Evolutionary conservation across 2,113 vertebrate species (phyloP).

Genomic region (Xerus inauris): DNA sequence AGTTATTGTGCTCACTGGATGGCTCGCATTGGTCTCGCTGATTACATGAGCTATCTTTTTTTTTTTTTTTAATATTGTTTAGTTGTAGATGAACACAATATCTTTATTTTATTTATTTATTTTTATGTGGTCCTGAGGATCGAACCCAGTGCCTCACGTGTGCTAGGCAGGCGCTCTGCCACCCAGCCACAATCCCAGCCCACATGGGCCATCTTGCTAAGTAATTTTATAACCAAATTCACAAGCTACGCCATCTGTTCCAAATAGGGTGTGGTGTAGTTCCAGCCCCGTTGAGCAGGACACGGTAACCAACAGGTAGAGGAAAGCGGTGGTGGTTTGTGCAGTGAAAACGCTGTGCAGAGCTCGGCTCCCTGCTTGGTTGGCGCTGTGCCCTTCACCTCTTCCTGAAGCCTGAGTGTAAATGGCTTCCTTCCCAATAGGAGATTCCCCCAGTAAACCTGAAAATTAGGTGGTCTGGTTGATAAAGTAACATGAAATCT

Average conservation of each 20-base stretch:
- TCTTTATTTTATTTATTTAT: no score
- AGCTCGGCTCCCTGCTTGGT: not conserved
- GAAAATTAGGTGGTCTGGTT: not conserved
- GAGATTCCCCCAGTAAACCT: not conserved
- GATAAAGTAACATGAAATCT: not conserved
- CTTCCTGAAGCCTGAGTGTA: not conserved
- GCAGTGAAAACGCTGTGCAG: rapidly evolving
- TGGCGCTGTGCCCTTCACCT: not conserved
- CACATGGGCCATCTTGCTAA: not conserved
- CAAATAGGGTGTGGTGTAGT: not conserved
- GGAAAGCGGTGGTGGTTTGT: rapidly evolving
- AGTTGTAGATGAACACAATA: no score
- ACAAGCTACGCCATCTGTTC: not conserved
- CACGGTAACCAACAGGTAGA: rapidly evolving
- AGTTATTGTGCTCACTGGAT: no score
- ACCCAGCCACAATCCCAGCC: no score
- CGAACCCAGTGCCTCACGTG: no score
- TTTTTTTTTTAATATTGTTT: no score
- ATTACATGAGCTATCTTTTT: not conserved
- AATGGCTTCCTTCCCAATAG: not conserved
- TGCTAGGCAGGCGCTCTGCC: no score
- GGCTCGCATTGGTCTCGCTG: no score
- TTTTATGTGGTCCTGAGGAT: no score
- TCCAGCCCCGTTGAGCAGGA: not conserved
- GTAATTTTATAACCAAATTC: not conserved